A percentile compares a stretch with the other conserved stretches of the same genome.
Conservation (phyloP, 2,888 invertebrate genomes). For the Diplazon laetatorius region DNA sequence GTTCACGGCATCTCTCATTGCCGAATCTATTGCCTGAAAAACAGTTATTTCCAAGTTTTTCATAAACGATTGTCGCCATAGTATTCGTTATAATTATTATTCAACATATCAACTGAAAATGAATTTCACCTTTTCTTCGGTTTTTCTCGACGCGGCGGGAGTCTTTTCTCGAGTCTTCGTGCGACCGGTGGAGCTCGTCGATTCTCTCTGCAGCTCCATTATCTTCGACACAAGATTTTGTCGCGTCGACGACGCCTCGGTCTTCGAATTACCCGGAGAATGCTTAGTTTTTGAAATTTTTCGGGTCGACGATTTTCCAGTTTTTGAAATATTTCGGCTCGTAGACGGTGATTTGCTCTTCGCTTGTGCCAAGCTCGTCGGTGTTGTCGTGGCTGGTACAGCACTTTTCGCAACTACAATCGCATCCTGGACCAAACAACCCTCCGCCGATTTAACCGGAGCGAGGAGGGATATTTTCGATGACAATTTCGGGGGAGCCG, state of each 20-base stretch:
- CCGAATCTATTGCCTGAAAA: conserved; percentile 74
- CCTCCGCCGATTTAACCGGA: conserved; percentile 42
- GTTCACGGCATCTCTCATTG: conserved; percentile 73
- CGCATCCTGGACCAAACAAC: conserved; percentile 25
- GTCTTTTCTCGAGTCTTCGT: conserved; percentile 60
- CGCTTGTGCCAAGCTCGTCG: conserved; percentile 32
- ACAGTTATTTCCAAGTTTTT: no score
- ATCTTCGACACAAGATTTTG: conserved; percentile 71
- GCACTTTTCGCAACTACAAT: conserved; percentile 41
- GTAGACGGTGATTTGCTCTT: conserved; percentile 61
- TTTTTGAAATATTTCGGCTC: conserved; percentile 5
- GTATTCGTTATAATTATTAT: no score
- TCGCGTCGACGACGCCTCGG: conserved; percentile 59
- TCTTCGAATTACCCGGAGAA: conserved; percentile 29
- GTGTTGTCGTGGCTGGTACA: conserved; percentile 60
- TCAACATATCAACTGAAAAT: neutral
- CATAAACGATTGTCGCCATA: no score
- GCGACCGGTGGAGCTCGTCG: conserved; percentile 59
- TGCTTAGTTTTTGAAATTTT: conserved; percentile 40
- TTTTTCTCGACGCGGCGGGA: conserved; percentile 53
- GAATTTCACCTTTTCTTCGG: conserved; percentile 70
- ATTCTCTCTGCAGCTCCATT: conserved; percentile 72
- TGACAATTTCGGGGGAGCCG: conserved; percentile 66
- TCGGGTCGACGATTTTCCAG: conserved; percentile 37
- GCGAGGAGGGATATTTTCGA: conserved; percentile 57